A percentile compares a stretch with the other conserved stretches of the same genome.
phyloP scores from a whole-genome alignment of 2,113 vertebrate genomes.

The Donacobius atricapilla region DNA sequence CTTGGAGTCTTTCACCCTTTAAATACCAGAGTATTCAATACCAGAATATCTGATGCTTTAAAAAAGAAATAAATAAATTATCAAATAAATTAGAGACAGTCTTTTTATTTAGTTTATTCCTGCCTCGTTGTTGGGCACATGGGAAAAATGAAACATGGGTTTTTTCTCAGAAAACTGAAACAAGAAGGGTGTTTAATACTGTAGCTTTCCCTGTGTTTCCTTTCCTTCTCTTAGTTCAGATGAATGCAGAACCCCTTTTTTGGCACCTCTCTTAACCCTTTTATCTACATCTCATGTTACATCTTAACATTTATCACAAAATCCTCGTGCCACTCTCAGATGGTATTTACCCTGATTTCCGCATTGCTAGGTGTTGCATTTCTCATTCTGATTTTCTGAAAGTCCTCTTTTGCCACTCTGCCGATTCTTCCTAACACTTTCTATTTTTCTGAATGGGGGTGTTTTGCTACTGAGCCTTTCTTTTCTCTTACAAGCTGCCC shows the following conservation, averaged over 20 bases:
- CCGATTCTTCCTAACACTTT: neutral
- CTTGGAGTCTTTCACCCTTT: neutral
- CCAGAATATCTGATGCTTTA: neutral
- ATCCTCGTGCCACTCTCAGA: fast-evolving
- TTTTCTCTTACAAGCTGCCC: neutral
- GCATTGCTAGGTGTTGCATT: neutral
- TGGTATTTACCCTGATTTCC: neutral
- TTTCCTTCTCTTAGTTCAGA: neutral
- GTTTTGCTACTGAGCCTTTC: neutral
- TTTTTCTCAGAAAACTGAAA: neutral
- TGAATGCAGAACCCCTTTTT: neutral
- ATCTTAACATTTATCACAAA: neutral
- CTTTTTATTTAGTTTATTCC: neutral
- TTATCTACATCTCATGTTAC: neutral
- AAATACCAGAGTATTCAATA: neutral
- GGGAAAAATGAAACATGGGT: neutral
- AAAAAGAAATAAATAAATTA: fast-evolving
- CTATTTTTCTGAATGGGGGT: neutral
- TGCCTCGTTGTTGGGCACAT: neutral
- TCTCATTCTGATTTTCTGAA: neutral
- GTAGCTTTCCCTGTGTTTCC: neutral
- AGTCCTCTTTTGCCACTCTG: neutral
- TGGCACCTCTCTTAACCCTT: neutral
- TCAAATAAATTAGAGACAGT: too few relatives aligned
- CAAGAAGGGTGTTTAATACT: neutral